phyloP scores from a whole-genome alignment of 1,140 invertebrate genomes.

The Chlorops oryzae region DNA sequence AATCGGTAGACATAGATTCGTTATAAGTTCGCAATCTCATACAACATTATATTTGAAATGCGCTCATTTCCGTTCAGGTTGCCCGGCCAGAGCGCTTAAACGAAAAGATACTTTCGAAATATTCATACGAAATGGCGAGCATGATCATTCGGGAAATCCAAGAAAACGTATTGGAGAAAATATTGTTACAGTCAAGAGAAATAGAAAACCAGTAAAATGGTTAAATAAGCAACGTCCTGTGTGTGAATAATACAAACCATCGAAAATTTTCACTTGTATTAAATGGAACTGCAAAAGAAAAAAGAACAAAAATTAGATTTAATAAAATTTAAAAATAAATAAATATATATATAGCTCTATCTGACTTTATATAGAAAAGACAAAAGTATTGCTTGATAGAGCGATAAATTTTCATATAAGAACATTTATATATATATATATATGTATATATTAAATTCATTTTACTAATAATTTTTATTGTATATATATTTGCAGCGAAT shows the following conservation, averaged over 20 bases:
- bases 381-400: too few relatives aligned
- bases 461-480: not conserved
- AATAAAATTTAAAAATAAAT: not conserved
- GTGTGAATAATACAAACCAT: too few relatives aligned
- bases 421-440: too few relatives aligned
- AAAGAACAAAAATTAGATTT: not conserved
- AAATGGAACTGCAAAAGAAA: too few relatives aligned
- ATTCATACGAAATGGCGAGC: constrained; percentile 21
- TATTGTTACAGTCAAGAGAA: too few relatives aligned
- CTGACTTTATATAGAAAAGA: too few relatives aligned
- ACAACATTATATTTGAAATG: constrained; percentile 39
- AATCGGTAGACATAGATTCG: constrained; percentile 29
- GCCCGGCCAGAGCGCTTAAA: constrained; percentile 35
- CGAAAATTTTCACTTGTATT: too few relatives aligned
- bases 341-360: too few relatives aligned
- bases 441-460: not conserved
- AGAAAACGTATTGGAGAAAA: too few relatives aligned
- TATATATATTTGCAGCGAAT: not conserved
- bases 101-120: constrained; percentile 28
- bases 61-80: constrained; percentile 32
- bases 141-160: constrained; percentile 38
- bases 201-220: too few relatives aligned
- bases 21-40: constrained; percentile 33
- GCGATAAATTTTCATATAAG: too few relatives aligned
- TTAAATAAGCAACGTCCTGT: too few relatives aligned